Percentiles rank a stretch among this genome's conserved stretches.
These are phyloP conservation scores for Aplocera efformata DNA, from an alignment of 2,888 invertebrate species.

Conservation along the genomic window DNA sequence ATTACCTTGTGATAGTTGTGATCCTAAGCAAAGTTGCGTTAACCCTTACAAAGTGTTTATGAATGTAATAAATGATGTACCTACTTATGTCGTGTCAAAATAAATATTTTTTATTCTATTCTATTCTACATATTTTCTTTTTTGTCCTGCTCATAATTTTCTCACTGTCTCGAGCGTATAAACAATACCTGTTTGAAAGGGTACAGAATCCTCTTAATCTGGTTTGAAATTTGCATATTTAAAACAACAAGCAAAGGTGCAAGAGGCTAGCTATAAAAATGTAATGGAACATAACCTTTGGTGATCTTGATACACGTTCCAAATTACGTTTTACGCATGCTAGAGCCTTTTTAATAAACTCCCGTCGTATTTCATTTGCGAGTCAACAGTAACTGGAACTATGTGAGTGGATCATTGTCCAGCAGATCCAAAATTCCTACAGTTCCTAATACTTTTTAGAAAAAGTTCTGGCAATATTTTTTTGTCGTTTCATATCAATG, in stretches of 20 bases:
- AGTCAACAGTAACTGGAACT: slow-evolving; percentile 42
- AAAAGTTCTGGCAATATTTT: too few species aligned
- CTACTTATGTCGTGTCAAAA: too few species aligned
- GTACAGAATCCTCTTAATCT: slow-evolving; percentile 16
- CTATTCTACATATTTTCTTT: slow-evolving; percentile 9
- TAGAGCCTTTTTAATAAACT: slow-evolving; percentile 41
- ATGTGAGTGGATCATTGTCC: too few species aligned
- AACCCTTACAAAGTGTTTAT: too few species aligned
- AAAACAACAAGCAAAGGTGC: slow-evolving; percentile 15
- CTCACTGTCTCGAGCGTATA: slow-evolving; percentile 15
- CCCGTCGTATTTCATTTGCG: slow-evolving; percentile 45
- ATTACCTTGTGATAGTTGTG: background rate
- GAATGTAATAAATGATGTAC: too few species aligned
- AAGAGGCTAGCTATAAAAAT: slow-evolving; percentile 14
- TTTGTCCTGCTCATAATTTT: slow-evolving; percentile 13
- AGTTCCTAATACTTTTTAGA: too few species aligned
- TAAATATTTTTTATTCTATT: too few species aligned
- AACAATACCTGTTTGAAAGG: slow-evolving; percentile 14
- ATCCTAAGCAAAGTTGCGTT: slow-evolving; percentile 2
- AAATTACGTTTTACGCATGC: slow-evolving; percentile 44
- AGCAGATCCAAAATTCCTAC: too few species aligned
- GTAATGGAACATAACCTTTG: slow-evolving; percentile 21
- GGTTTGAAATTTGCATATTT: slow-evolving; percentile 21
- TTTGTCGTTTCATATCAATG: too few species aligned
- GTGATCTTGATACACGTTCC: slow-evolving; percentile 37